These are phyloP conservation scores for Cryptus armator DNA, from an alignment of 2,888 invertebrate species.

Conservation along the genomic window DNA sequence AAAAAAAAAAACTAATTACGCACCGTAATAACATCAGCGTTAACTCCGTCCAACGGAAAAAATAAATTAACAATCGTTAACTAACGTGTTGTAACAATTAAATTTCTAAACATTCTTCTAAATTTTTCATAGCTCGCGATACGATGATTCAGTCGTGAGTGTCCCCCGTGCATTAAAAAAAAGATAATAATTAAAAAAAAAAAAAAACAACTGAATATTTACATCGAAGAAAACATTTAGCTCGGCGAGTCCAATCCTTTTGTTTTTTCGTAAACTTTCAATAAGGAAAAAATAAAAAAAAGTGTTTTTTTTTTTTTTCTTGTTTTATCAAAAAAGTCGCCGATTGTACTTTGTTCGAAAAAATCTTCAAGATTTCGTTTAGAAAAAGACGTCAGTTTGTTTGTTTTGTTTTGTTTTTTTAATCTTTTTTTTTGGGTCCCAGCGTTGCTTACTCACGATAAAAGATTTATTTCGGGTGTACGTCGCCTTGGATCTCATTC, in stretches of 20 bases:
- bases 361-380: not conserved
- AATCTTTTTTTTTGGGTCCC: constrained; percentile 61
- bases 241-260: not conserved
- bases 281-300: not conserved
- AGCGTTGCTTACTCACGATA: constrained; percentile 38
- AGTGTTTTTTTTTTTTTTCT: not conserved
- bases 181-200: not conserved
- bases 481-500: constrained; percentile 16
- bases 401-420: not conserved
- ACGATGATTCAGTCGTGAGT: constrained; percentile 13
- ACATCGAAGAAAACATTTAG: constrained; percentile 2
- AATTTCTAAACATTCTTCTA: not conserved
- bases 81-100: not conserved
- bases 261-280: not conserved
- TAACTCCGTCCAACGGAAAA: not conserved
- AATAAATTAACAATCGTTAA: constrained; percentile 7
- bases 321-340: not conserved
- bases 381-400: constrained; percentile 36
- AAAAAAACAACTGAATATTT: not conserved
- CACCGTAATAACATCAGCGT: not conserved
- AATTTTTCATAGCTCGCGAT: constrained; percentile 1
- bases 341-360: constrained; percentile 2
- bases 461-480: constrained; percentile 30
- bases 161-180: not conserved
- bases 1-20: not conserved